Conservation (phyloP, 2,113 vertebrate species). For the Bujurquina vittata region DNA sequence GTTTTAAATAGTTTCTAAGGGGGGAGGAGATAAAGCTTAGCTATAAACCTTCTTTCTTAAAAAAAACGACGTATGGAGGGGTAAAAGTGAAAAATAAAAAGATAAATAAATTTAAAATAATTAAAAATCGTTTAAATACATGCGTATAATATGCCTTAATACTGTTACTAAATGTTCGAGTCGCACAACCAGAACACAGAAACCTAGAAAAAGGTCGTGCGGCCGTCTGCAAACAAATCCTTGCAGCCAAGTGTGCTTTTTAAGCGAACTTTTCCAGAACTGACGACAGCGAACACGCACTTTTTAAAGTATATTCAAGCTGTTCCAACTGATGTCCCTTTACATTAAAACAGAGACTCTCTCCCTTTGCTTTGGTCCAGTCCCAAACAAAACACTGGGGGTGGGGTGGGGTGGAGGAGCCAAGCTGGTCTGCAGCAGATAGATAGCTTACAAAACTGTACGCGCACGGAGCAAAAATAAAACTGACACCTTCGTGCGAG, state of each 20-base stretch:
- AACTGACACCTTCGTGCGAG: slow-evolving; percentile 16
- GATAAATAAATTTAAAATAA: neutral
- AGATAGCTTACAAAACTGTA: slow-evolving; percentile 16
- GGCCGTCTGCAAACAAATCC: neutral
- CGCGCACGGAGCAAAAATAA: neutral
- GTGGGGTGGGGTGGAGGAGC: neutral
- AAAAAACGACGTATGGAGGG: too few species aligned
- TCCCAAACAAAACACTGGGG: slow-evolving; percentile 40
- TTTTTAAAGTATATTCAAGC: slow-evolving; percentile 44
- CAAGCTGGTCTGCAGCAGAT: slow-evolving; percentile 1
- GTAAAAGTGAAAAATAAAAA: neutral
- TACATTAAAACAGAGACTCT: slow-evolving; percentile 47
- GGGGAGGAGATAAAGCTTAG: too few species aligned
- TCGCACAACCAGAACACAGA: neutral
- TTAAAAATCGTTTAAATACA: too few species aligned
- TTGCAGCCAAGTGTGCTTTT: neutral
- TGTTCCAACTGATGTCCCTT: slow-evolving; percentile 46
- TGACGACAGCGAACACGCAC: slow-evolving; percentile 38
- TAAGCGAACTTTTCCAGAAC: slow-evolving; percentile 27
- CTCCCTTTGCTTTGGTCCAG: slow-evolving; percentile 8
- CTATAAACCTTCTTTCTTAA: too few species aligned
- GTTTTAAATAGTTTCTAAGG: too few species aligned
- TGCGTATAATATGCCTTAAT: too few species aligned
- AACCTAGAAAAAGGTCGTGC: neutral
- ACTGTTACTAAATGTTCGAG: neutral